phyloP scores from a whole-genome alignment of 2,113 vertebrate species.

The Recurvirostra avosetta region DNA sequence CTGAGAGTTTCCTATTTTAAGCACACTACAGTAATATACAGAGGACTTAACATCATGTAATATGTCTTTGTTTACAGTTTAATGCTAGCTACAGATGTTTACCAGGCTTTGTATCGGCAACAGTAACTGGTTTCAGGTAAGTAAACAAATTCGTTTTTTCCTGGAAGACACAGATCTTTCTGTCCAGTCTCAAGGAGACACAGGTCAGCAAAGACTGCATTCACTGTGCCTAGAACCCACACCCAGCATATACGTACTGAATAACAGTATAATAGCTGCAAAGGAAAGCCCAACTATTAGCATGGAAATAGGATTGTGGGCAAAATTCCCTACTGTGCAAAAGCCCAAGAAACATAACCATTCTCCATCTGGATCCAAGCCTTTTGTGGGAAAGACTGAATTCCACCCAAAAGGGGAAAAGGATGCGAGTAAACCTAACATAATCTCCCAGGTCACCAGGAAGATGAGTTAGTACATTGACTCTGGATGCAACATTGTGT shows the following conservation, averaged over 20 bases:
- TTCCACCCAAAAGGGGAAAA: background rate
- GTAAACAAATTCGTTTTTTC: background rate
- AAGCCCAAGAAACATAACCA: background rate
- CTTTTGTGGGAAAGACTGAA: background rate
- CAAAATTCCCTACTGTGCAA: background rate
- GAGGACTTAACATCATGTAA: background rate
- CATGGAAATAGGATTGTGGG: background rate
- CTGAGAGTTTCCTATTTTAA: background rate
- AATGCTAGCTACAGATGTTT: constrained; percentile 61
- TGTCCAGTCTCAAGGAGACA: background rate
- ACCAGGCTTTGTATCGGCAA: constrained; percentile 63
- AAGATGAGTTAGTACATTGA: background rate
- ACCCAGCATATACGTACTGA: background rate
- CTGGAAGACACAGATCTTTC: background rate
- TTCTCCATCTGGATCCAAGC: background rate
- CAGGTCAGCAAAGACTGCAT: background rate
- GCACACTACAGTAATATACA: background rate
- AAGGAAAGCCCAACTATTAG: background rate
- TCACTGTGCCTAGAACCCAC: background rate
- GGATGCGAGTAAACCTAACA: background rate
- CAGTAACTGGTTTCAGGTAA: constrained; percentile 70
- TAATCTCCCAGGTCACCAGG: background rate
- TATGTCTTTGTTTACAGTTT: constrained; percentile 69
- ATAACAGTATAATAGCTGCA: background rate
- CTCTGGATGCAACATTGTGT: background rate